Conservation (phyloP, 2,888 invertebrate species). For the Boloria selene region DNA sequence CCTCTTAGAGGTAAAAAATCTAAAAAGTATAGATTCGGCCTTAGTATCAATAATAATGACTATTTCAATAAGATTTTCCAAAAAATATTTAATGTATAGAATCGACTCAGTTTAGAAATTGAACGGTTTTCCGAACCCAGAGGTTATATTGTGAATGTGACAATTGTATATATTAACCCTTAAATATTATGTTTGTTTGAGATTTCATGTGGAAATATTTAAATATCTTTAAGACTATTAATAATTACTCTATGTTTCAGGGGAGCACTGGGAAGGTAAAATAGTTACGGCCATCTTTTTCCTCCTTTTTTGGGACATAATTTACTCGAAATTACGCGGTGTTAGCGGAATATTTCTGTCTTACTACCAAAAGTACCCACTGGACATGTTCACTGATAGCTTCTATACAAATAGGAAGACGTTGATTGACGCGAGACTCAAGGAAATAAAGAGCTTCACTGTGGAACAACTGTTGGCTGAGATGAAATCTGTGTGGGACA, state of each 20-base stretch:
- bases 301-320: constrained; percentile 90
- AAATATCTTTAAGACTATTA: neutral
- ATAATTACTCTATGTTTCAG: constrained; percentile 60
- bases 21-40: no score
- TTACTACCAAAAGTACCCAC: constrained; percentile 85
- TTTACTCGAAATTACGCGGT: constrained; percentile 78
- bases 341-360: constrained; percentile 84
- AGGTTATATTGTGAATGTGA: no score
- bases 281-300: constrained; percentile 84
- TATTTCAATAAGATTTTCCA: no score
- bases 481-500: constrained; percentile 77
- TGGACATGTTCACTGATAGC: constrained; percentile 85
- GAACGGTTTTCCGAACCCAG: no score
- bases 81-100: no score
- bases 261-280: constrained; percentile 88
- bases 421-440: constrained; percentile 80
- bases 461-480: constrained; percentile 63
- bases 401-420: constrained; percentile 86
- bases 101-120: no score
- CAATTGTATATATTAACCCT: no score
- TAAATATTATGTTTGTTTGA: no score
- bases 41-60: no score
- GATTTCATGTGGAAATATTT: neutral
- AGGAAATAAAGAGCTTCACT: constrained; percentile 54
- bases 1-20: no score